These are phyloP conservation scores for Mixornis gularis DNA, from an alignment of 2,113 vertebrate genomes.

Conservation along the genomic window DNA sequence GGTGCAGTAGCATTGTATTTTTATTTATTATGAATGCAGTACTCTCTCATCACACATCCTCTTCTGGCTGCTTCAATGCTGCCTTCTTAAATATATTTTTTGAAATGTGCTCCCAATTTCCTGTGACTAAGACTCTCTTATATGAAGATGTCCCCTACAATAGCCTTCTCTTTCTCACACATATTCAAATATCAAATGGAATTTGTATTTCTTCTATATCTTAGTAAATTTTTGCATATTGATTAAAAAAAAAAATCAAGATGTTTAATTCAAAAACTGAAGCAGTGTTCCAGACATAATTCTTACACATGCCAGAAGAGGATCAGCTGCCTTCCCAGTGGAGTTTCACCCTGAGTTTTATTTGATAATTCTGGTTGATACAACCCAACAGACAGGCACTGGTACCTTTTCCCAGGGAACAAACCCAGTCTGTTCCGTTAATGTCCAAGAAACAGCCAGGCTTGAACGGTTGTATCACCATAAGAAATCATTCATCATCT, in stretches of 20 bases:
- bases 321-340: neutral
- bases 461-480: neutral
- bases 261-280: neutral
- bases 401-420: neutral
- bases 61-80: neutral
- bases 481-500: neutral
- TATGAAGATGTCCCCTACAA: neutral
- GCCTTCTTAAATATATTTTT: neutral
- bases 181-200: constrained; percentile 22
- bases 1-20: neutral
- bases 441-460: neutral
- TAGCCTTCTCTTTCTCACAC: neutral
- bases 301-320: neutral
- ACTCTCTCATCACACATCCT: neutral
- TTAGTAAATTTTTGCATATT: neutral
- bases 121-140: neutral
- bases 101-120: constrained; percentile 46
- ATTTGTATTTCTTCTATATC: neutral
- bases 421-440: neutral
- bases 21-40: neutral
- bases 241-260: neutral
- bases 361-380: neutral
- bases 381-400: neutral
- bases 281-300: neutral
- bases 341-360: neutral